Percentiles rank a stretch among this genome's conserved stretches.
Evolutionary conservation across 2,797 vertebrate species (phyloP).

Genomic region (Pipistrellus pygmaeus): DNA sequence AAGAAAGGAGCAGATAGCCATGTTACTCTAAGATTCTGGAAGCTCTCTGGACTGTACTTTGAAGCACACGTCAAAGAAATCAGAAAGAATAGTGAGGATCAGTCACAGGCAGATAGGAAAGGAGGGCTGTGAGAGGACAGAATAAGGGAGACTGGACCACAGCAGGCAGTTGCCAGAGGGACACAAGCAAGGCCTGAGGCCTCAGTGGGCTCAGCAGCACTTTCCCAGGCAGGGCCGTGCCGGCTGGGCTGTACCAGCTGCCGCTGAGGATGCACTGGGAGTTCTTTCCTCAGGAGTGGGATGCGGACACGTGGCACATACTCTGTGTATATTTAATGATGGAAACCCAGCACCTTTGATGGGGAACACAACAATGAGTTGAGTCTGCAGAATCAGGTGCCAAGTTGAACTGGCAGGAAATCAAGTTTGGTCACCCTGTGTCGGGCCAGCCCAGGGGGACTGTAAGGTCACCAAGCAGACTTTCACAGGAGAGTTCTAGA

Average conservation of each 20-base stretch:
- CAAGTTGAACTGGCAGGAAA: background rate
- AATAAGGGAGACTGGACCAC: background rate
- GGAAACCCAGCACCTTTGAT: background rate
- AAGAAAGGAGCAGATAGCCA: background rate
- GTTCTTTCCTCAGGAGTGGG: background rate
- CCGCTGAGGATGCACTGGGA: background rate
- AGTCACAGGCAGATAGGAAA: background rate
- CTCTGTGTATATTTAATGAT: background rate
- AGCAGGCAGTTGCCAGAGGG: background rate
- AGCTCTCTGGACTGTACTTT: background rate
- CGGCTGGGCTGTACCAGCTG: background rate
- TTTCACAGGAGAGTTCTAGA: background rate
- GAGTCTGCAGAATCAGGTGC: background rate
- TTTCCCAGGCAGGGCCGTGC: background rate
- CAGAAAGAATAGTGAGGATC: background rate
- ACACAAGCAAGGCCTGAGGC: fast-evolving
- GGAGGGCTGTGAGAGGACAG: background rate
- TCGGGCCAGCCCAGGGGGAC: background rate
- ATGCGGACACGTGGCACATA: background rate
- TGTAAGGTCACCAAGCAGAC: background rate
- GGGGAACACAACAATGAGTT: background rate
- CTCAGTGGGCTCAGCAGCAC: background rate
- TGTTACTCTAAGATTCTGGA: background rate
- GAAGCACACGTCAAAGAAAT: background rate
- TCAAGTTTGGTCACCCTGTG: background rate